These are phyloP conservation scores for Sphaerophoria taeniata DNA, from an alignment of 2,888 invertebrate species.

Conservation along the genomic window DNA sequence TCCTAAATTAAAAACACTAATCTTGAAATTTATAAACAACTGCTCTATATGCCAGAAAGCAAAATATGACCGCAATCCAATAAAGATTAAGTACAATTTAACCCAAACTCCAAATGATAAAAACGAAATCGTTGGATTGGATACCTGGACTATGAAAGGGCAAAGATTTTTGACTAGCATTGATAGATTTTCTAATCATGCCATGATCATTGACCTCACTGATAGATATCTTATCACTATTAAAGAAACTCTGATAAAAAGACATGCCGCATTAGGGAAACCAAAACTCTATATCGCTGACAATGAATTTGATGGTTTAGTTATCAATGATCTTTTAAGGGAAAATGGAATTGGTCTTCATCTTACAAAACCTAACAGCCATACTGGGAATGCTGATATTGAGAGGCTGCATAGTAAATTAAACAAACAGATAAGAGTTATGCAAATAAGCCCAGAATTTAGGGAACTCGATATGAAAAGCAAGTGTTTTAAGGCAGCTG, in stretches of 20 bases:
- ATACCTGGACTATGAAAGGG: slow-evolving; percentile 31
- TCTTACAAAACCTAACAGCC: slow-evolving; percentile 5
- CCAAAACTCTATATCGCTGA: too few relatives aligned
- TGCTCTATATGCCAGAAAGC: too few relatives aligned
- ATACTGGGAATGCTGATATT: slow-evolving; percentile 1
- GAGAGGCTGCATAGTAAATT: slow-evolving; percentile 1
- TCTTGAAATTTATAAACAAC: too few relatives aligned
- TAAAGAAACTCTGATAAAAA: too few relatives aligned
- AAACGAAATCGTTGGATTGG: slow-evolving; percentile 28
- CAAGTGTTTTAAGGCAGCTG: too few relatives aligned
- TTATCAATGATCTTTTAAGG: too few relatives aligned
- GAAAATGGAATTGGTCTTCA: slow-evolving; percentile 2
- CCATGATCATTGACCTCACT: too few relatives aligned
- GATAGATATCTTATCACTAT: too few relatives aligned
- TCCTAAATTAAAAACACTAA: too few relatives aligned
- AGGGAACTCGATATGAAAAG: slow-evolving; percentile 23
- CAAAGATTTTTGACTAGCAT: slow-evolving; percentile 34
- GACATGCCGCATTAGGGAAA: too few relatives aligned
- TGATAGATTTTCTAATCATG: slow-evolving; percentile 24
- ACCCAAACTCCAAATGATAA: slow-evolving; percentile 4
- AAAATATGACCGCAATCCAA: too few relatives aligned
- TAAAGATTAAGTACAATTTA: not conserved
- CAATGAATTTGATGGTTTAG: too few relatives aligned
- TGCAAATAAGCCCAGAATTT: slow-evolving; percentile 8
- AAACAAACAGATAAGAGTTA: slow-evolving; percentile 23